Evolutionary conservation across 2,888 invertebrate genomes (phyloP).

Genomic region (Julus scanicus): DNA sequence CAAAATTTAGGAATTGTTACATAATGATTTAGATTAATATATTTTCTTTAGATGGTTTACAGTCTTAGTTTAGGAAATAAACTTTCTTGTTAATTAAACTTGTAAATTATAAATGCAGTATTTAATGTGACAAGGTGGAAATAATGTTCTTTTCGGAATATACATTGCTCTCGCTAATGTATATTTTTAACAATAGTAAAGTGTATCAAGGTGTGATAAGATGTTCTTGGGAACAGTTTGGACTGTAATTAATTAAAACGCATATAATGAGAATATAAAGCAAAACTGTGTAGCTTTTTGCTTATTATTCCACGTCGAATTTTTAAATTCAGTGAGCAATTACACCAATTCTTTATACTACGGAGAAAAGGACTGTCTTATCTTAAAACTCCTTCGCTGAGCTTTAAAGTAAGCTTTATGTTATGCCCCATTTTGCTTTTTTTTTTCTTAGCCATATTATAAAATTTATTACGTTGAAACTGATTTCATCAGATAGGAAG

Average conservation of each 20-base stretch:
- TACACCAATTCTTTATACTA: not conserved
- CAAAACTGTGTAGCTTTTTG: too few relatives aligned
- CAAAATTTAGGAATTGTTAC: too few relatives aligned
- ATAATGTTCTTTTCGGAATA: too few relatives aligned
- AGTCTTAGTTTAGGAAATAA: too few relatives aligned
- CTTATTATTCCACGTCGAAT: not conserved
- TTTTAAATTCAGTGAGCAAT: not conserved
- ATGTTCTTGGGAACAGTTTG: not conserved
- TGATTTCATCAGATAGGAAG: constrained; percentile 44
- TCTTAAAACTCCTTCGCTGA: not conserved
- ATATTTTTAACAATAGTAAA: not conserved
- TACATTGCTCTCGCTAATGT: too few relatives aligned
- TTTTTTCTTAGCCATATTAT: constrained; percentile 7
- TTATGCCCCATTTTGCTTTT: not conserved
- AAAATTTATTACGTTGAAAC: constrained; percentile 23
- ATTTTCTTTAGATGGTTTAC: too few relatives aligned
- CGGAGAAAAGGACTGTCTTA: not conserved
- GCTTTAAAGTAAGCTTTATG: not conserved
- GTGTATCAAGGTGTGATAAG: not conserved
- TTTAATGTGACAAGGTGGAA: too few relatives aligned
- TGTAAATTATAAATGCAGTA: too few relatives aligned
- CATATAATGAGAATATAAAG: not conserved
- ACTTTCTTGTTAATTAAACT: too few relatives aligned
- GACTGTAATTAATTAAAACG: not conserved
- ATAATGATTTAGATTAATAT: too few relatives aligned